Base-by-base conservation (phyloP, 2,888 invertebrate genomes). In the Arenicola marina region DNA sequence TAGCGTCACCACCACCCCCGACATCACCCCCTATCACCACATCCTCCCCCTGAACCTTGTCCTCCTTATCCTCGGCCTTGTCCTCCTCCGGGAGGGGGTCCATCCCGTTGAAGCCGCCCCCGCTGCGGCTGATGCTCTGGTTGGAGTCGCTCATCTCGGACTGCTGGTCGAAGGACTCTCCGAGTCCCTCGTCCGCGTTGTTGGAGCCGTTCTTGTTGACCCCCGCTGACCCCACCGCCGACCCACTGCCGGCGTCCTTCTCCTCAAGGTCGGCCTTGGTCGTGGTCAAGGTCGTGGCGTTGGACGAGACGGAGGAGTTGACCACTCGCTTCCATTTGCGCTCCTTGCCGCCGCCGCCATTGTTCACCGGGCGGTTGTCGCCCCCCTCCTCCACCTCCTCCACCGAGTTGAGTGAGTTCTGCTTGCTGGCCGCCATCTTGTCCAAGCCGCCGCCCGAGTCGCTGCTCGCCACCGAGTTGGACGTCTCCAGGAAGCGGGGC, bases 131-230 rank as follows among this genome's bases (percentile, higher is more conserved):
- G 53, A 29, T 53, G 31, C 31, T 61, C 24, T 43, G 34, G 29
- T 55, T 58, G 33, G 57, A 34, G 28, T 73, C 70, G 51, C 67
- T 68, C 45, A 70, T 43, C 46, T 71, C 75, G 4, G 73, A 69
- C 33, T 67, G 64, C 45, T 65, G 65, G 33, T 73, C 73, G 43
- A 73, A 67, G 2, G 72, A 72, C 59, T 73, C 72, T 2, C 71
- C 73, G n/a, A 73, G 56, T 2, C 72, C 73, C 38, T 73, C 72
- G 53, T 74, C 73, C 26, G 48, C 28, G 18, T 51, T 46, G 26
- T 43, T 51, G 21, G 15, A 26, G 33, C 29, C n/a, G 18, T 29
- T 51, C 21, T 15, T 53, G 31, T 34, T 34, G n/a, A n/a, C n/a
- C n/a, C n/a, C n/a, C n/a, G n/a, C n/a, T n/a, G n/a, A n/a, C n/a